phyloP scores from a whole-genome alignment of 2,113 vertebrate genomes.

The Okapia johnstoni region DNA sequence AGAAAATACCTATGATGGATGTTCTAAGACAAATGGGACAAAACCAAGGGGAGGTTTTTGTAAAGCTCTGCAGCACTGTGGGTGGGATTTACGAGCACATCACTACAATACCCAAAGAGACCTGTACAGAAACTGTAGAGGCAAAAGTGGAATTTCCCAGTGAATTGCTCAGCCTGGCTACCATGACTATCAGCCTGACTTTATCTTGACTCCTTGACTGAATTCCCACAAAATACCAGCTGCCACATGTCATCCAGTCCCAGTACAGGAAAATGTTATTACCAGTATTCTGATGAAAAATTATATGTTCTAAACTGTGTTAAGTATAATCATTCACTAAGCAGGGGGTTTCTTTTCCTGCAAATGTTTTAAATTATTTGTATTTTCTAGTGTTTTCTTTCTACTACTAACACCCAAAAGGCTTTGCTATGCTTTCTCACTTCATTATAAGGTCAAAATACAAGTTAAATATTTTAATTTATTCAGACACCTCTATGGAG shows the following conservation, averaged over 20 bases:
- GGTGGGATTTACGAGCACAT: not conserved
- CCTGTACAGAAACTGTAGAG: slow-evolving; percentile 57
- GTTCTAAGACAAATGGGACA: not conserved
- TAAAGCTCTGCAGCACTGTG: slow-evolving; percentile 66
- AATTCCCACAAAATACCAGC: not conserved
- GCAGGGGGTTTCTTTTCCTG: not conserved
- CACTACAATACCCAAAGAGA: slow-evolving; percentile 34
- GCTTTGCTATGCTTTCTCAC: not conserved
- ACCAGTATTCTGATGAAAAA: not conserved
- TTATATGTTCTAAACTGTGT: not conserved
- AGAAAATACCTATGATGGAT: not conserved
- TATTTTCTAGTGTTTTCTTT: not conserved
- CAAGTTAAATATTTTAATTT: not conserved
- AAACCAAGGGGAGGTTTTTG: slow-evolving; percentile 58
- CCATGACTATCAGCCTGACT: not conserved
- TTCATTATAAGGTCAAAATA: not conserved
- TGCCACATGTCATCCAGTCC: not conserved
- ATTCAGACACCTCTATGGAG: not conserved
- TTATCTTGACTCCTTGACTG: not conserved
- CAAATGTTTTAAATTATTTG: not conserved
- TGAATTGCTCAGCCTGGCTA: not conserved
- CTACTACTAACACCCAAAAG: not conserved
- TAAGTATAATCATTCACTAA: not conserved
- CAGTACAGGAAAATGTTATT: not conserved
- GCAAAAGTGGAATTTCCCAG: not conserved